These are phyloP conservation scores for Harpalus rubripes DNA, from an alignment of 2,888 invertebrate genomes.

Conservation along the genomic window DNA sequence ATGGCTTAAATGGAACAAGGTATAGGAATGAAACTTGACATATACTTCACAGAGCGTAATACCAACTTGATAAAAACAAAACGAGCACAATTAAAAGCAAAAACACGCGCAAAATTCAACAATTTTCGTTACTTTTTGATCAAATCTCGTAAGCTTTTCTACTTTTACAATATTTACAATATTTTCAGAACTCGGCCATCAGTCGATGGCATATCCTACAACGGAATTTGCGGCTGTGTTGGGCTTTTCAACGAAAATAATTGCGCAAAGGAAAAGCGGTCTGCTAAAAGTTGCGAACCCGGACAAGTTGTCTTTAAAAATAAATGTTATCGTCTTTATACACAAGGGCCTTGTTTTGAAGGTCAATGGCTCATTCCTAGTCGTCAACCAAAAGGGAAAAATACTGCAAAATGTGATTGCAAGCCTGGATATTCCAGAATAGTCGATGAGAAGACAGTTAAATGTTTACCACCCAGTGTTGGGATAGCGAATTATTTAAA, in stretches of 20 bases:
- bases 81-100: no score
- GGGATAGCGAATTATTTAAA: constrained; percentile 84
- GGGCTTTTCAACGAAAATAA: constrained; percentile 73
- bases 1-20: no score
- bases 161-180: neutral
- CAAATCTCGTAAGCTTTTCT: neutral
- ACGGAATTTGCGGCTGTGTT: constrained; percentile 88
- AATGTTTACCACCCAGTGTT: constrained; percentile 83
- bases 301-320: constrained; percentile 84
- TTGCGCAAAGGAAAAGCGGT: constrained; percentile 68
- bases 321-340: constrained; percentile 88
- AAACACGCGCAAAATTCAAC: no score
- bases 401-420: constrained; percentile 79
- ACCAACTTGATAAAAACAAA: no score
- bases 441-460: constrained; percentile 74
- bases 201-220: constrained; percentile 89
- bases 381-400: constrained; percentile 75
- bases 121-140: neutral
- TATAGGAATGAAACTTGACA: no score
- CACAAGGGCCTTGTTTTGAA: constrained; percentile 87
- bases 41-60: no score
- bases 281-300: constrained; percentile 70
- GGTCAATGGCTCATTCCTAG: constrained; percentile 85
- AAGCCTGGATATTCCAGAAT: constrained; percentile 82
- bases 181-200: constrained; percentile 82